Percentiles rank a stretch among this genome's conserved stretches.
Conservation (phyloP, 2,113 vertebrate species). For the Pterocles orientalis region DNA sequence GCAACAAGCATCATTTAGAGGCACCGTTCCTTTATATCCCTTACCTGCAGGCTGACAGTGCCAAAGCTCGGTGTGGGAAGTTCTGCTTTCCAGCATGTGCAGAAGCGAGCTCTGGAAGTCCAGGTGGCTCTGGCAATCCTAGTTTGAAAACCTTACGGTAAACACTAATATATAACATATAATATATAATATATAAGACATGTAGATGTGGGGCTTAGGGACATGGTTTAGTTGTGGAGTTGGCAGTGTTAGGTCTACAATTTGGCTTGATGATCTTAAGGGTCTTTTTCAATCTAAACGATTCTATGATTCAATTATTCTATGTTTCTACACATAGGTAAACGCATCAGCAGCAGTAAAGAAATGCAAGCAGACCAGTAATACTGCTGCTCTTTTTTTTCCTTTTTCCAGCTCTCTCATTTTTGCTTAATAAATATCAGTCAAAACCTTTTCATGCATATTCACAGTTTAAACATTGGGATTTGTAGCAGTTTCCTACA, state of each 20-base stretch:
- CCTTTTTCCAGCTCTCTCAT: not conserved
- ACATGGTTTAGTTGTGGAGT: not conserved
- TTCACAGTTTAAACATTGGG: not conserved
- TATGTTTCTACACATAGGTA: not conserved
- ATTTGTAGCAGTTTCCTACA: constrained; percentile 13
- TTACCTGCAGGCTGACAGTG: not conserved
- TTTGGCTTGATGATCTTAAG: not conserved
- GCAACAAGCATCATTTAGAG: not conserved
- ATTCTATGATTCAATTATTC: not conserved
- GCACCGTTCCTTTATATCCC: not conserved
- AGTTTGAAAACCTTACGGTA: not conserved
- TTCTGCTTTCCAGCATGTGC: not conserved
- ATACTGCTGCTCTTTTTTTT: not conserved
- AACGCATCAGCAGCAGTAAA: not conserved
- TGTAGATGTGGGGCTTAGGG: not conserved
- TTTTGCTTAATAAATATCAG: not conserved
- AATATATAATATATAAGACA: not conserved
- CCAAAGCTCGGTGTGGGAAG: not conserved
- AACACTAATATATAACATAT: not conserved
- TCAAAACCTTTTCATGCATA: not conserved
- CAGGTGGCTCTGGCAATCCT: not conserved
- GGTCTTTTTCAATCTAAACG: not conserved
- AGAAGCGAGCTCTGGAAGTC: not conserved
- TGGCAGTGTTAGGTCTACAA: not conserved
- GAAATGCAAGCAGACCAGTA: not conserved